Percentiles rank a stretch among this genome's conserved stretches.
Evolutionary conservation across 2,113 vertebrate species (phyloP).

Genomic region (Sula dactylatra): DNA sequence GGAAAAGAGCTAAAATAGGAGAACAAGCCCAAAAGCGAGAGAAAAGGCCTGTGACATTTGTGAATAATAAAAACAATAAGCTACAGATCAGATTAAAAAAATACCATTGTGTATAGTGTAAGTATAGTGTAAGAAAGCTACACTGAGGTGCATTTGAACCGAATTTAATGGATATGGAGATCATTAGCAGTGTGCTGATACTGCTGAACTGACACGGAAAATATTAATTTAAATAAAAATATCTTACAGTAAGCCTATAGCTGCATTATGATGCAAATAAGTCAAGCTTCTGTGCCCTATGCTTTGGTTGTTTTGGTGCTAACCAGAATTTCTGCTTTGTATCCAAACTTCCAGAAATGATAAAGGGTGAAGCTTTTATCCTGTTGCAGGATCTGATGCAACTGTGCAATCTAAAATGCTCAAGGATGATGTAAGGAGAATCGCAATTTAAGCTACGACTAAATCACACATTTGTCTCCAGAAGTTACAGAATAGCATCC

Average conservation of each 20-base stretch:
- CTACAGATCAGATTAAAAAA: constrained; percentile 23
- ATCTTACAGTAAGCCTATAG: background rate
- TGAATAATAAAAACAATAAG: constrained; percentile 66
- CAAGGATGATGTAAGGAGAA: background rate
- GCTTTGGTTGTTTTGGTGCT: background rate
- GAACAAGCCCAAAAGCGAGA: constrained; percentile 38
- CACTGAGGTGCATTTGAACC: constrained; percentile 49
- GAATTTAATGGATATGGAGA: constrained; percentile 47
- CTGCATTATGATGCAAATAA: background rate
- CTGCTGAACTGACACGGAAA: constrained; percentile 22
- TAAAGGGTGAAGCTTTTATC: background rate
- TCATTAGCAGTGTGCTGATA: constrained; percentile 60
- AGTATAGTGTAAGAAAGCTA: background rate
- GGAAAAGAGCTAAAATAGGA: constrained; percentile 20
- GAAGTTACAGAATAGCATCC: background rate
- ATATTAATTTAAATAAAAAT: constrained; percentile 66
- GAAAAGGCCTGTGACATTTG: constrained; percentile 49
- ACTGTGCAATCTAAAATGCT: background rate
- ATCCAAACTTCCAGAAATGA: background rate
- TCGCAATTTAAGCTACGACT: rapidly evolving
- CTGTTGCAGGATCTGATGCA: background rate
- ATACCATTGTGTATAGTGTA: background rate
- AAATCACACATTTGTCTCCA: background rate
- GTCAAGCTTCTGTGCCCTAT: background rate
- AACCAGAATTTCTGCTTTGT: background rate